Percentiles rank a stretch among this genome's conserved stretches.
Conservation (phyloP, 2,113 vertebrate genomes). For the Phocoena sinus region DNA sequence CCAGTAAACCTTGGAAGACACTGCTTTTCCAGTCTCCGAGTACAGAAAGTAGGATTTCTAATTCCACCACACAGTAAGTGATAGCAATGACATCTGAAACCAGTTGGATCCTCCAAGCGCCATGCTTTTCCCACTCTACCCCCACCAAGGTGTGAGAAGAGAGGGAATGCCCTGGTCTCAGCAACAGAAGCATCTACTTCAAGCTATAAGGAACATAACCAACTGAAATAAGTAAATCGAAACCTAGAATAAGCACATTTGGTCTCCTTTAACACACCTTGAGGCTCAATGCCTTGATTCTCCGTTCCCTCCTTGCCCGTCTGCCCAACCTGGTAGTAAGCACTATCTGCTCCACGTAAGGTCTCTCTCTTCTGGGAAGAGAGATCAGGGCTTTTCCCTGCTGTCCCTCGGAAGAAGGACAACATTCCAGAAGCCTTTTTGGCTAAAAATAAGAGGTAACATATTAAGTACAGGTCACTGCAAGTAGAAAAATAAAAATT, state of each 20-base stretch:
- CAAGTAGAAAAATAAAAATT: constrained; percentile 7
- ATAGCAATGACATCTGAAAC: background rate
- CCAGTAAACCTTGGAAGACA: background rate
- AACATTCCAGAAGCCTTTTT: constrained; percentile 85
- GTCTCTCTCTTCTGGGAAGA: constrained; percentile 87
- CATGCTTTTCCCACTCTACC: background rate
- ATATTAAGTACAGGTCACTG: constrained; percentile 22
- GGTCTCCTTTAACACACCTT: constrained; percentile 74
- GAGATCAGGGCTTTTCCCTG: constrained; percentile 85
- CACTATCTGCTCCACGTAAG: constrained; percentile 86
- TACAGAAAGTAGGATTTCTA: background rate
- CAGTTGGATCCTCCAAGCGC: background rate
- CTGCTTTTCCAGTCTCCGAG: background rate
- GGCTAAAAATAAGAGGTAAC: constrained; percentile 75
- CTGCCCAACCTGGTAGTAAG: constrained; percentile 87
- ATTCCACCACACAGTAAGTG: background rate
- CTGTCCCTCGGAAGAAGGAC: constrained; percentile 88
- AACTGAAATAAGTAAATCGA: background rate
- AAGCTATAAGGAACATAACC: background rate
- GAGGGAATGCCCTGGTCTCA: background rate
- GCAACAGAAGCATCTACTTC: background rate
- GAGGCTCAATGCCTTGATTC: constrained; percentile 81
- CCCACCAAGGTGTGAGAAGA: background rate
- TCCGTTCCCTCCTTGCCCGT: constrained; percentile 83
- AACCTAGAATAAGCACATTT: background rate